Evolutionary conservation across 2,113 vertebrate genomes (phyloP), one percentile per base, ranked within the genome.

Genomic region (Ifrita kowaldi): DNA sequence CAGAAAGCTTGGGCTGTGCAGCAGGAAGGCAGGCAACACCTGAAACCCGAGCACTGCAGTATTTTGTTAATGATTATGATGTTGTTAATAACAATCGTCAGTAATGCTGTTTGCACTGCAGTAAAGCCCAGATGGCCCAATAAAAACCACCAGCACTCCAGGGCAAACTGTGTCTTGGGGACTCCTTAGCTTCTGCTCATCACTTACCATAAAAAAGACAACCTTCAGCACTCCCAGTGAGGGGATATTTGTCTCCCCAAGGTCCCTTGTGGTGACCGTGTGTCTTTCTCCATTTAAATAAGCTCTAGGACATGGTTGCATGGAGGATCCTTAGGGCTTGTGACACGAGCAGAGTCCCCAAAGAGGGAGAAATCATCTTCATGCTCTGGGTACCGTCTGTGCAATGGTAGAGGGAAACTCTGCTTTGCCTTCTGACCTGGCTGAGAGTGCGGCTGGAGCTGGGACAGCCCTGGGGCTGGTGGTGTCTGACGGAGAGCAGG

Each of bases 111-210:
- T 96, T 96, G 93, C 33, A 1, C 50, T 90, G 93, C 92, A 93
- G 78, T 91, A 88, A 95, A 93, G 73, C 85, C 87, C 96, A 97
- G 93, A 96, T 96, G 95, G 93, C 64, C 76, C 93, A 70, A 55
- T 96, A 94, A 95, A 97, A 96, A 20, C 5, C 78, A 77, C 13
- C 75, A 62, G 59, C 2, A 26, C 93, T 88, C 9, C 67, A 42
- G 60, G 55, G 52, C 82, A 86, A 80, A 55, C 82, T 2, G 1
- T 92, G 32, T 60, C 70, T 47, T 17, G 3, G 78, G 70, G 75
- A 57, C 59, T 90, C 10, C 44, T 92, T 41, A 81, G 84, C 89
- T 62, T 77, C 79, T 81, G 70, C 55, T 78, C 71, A 86, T 88
- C 71, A 24, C 55, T 90, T 49, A 11, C 71, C 42, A 22, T 77